A percentile compares a stretch with the other conserved stretches of the same genome.
Conservation (phyloP, 2,797 vertebrate genomes). For the Loris lydekkerianus region DNA sequence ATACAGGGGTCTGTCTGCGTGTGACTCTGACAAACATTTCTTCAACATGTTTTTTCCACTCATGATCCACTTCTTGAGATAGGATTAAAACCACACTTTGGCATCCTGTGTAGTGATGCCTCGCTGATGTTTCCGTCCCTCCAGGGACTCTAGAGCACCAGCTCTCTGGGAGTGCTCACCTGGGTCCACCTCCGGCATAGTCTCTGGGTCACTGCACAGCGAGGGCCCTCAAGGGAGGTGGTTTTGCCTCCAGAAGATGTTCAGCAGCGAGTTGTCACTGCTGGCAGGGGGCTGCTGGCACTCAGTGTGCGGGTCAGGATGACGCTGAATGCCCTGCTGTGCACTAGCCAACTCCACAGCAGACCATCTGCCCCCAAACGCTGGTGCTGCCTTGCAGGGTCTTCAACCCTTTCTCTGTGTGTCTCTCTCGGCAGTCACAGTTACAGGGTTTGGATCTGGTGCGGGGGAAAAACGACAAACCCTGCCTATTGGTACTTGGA, state of each 20-base stretch:
- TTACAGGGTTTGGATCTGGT: neutral
- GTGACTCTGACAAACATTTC: neutral
- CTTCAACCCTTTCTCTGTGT: neutral
- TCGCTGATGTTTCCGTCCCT: neutral
- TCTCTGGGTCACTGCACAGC: neutral
- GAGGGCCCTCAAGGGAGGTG: neutral
- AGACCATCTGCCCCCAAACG: accelerated
- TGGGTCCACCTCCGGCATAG: neutral
- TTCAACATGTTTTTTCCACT: neutral
- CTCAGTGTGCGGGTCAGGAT: neutral
- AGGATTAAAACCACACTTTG: neutral
- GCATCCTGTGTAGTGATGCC: neutral
- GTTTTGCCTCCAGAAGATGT: neutral
- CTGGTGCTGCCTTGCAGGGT: too few relatives aligned
- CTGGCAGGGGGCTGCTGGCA: neutral
- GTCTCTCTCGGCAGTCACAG: neutral
- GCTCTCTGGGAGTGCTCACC: neutral
- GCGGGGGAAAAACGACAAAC: neutral
- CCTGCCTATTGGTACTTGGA: neutral
- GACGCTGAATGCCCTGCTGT: neutral
- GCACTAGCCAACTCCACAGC: too few relatives aligned
- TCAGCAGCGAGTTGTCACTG: neutral
- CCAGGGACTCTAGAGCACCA: neutral
- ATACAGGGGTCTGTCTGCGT: neutral
- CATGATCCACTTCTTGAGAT: neutral